Evolutionary conservation across 2,113 vertebrate species (phyloP), one percentile per base, ranked within the genome.

Genomic region (Microtus oregoni): DNA sequence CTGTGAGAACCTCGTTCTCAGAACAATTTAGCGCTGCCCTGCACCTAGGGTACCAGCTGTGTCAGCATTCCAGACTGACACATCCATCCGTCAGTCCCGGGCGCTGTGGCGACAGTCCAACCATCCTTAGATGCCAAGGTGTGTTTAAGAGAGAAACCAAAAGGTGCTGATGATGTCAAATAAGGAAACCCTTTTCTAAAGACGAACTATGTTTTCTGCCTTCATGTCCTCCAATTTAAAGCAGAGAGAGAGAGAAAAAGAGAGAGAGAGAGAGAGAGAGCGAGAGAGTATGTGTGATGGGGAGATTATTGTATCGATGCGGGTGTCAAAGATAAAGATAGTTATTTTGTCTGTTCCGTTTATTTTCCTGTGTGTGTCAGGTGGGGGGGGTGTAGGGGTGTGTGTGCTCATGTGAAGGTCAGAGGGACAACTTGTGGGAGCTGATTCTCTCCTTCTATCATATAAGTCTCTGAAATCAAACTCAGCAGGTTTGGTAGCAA

Each of bases 11-110:
- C 89, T 92, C 95, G 78, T 96, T 96, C 86, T 70, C 24, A 20
- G 72, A 89, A 50, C 95, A 89, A 76, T 89, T 97, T 95, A 97
- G 97, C 70, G 22, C 95, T 91, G 94, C 98, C 96, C 95, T 78
- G 88, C 76, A 92, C 94, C 86, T 95, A 55, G 0, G 0, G 35
- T 68, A 47, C 82, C 85, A 82, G 1, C 38, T n/a, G 1, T 77
- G 81, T 92, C 72, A 86, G 94, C 77, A 55, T n/a, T 38, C 75
- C 0, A 0, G 8, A 7, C 9, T 1, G 1, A 47, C 41, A 0
- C 13, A 4, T 19, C 79, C 61, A 92, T 86, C 89, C 78, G 68
- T 67, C 26, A 1, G 65, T 94, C 72, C 28, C 41, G n/a, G 12
- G 26, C 26, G 5, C 11, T n/a, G 50, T 17, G 35, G 67, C 14